Conservation (phyloP, 2,888 invertebrate species). For the Idaea dimidiata region DNA sequence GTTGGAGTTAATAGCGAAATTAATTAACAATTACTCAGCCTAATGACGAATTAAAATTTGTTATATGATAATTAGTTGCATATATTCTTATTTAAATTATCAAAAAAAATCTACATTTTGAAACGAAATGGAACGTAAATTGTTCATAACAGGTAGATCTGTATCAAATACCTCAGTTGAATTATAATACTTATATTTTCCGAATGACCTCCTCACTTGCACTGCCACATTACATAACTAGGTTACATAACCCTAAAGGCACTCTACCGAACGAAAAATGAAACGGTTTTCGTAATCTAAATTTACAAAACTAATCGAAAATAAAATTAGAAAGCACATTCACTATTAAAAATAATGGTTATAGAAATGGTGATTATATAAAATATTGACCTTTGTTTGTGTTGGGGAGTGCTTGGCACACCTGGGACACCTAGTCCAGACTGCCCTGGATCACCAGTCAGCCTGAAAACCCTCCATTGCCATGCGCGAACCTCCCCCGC, state of each 20-base stretch:
- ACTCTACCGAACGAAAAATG: conserved; percentile 20
- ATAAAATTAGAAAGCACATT: conserved; percentile 6
- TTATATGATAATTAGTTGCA: neutral
- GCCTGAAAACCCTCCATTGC: conserved; percentile 52
- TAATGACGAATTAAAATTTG: neutral
- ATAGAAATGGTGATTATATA: conserved; percentile 27
- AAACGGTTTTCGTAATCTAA: conserved; percentile 10
- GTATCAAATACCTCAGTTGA: neutral
- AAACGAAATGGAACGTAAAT: neutral
- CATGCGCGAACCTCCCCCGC: conserved; percentile 56
- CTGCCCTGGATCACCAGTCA: conserved; percentile 51
- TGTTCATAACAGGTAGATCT: neutral
- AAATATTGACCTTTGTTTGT: conserved; percentile 65
- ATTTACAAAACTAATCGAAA: conserved; percentile 14
- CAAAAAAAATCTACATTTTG: neutral
- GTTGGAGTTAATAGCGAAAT: neutral
- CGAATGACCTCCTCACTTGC: neutral
- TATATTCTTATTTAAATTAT: neutral
- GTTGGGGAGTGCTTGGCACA: conserved; percentile 68
- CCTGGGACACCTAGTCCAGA: conserved; percentile 75
- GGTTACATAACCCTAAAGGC: conserved; percentile 27
- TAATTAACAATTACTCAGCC: neutral
- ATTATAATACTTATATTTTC: neutral
- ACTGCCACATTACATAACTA: conserved; percentile 19
- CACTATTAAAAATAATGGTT: conserved; percentile 15